phyloP scores from a whole-genome alignment of 2,113 vertebrate species.

The Elaphurus davidianus region DNA sequence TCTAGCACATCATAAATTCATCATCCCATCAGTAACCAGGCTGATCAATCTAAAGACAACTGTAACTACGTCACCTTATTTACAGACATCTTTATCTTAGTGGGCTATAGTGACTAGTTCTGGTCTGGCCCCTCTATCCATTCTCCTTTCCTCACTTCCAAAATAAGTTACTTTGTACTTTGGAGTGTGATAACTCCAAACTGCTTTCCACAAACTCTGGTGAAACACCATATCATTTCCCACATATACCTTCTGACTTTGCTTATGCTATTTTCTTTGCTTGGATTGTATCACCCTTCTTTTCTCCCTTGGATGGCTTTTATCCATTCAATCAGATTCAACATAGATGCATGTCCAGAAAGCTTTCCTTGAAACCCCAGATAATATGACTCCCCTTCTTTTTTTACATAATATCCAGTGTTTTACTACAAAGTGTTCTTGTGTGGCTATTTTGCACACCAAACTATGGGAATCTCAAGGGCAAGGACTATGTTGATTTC shows the following conservation, averaged over 20 bases:
- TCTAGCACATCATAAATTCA: background rate
- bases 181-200: background rate
- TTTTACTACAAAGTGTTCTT: background rate
- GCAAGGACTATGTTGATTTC: background rate
- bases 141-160: background rate
- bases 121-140: background rate
- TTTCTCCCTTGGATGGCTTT: background rate
- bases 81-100: background rate
- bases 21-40: background rate
- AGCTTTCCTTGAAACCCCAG: background rate
- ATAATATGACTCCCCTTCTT: background rate
- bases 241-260: background rate
- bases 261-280: background rate
- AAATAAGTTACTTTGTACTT: background rate
- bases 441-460: background rate
- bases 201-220: background rate
- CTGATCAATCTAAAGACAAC: background rate
- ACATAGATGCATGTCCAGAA: background rate
- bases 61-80: background rate
- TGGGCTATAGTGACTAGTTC: background rate
- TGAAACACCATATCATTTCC: background rate
- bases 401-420: background rate
- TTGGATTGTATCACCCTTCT: background rate
- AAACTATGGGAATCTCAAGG: background rate
- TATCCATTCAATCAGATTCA: background rate